Percentiles rank a stretch among this genome's conserved stretches.
phyloP scores from a whole-genome alignment of 2,113 vertebrate species.

The Pelecanoides urinatrix region DNA sequence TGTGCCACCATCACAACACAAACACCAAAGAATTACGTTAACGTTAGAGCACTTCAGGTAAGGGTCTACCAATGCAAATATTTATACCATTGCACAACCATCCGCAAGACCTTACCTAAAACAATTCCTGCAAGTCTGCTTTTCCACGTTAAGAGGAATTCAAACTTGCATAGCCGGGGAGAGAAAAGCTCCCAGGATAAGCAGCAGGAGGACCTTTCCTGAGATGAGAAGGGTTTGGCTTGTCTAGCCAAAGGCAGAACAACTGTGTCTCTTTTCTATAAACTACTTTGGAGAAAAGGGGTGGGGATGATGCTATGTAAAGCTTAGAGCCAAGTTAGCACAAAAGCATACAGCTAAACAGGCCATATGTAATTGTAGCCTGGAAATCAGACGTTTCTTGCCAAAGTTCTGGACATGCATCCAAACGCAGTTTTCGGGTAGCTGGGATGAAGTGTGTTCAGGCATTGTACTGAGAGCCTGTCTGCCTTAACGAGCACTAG shows the following conservation, averaged over 20 bases:
- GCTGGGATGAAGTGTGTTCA: not conserved
- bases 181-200: not conserved
- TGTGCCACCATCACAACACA: not conserved
- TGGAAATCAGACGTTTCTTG: not conserved
- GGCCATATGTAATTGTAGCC: not conserved
- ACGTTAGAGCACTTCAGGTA: not conserved
- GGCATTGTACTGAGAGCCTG: not conserved
- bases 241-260: not conserved
- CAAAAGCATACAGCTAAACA: not conserved
- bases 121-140: not conserved
- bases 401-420: not conserved
- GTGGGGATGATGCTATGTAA: not conserved
- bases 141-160: not conserved
- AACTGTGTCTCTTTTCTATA: not conserved
- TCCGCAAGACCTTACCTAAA: not conserved
- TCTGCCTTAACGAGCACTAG: not conserved
- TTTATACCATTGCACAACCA: not conserved
- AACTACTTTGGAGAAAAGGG: not conserved
- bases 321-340: not conserved
- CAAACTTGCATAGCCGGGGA: not conserved
- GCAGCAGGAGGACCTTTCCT: not conserved
- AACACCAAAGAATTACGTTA: not conserved
- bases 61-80: not conserved
- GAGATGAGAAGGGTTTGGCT: not conserved
- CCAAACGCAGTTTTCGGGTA: not conserved